A percentile compares a stretch with the other conserved stretches of the same genome.
Evolutionary conservation across 2,113 vertebrate genomes (phyloP).

Genomic region (Lophura nycthemera): DNA sequence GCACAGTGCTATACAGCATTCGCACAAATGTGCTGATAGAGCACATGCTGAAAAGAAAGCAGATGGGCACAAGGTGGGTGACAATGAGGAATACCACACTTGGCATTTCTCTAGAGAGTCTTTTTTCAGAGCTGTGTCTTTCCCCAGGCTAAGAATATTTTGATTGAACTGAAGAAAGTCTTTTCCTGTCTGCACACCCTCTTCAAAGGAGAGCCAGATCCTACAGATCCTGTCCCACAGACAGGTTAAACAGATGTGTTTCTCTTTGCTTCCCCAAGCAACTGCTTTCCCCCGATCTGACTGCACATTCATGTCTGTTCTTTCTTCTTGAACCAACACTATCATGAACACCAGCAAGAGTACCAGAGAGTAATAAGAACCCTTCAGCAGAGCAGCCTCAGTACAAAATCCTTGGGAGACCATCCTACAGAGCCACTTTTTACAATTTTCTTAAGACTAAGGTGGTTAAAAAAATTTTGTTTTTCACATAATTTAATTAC

Average conservation of each 20-base stretch:
- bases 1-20: background rate
- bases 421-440: background rate
- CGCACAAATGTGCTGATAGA: fast-evolving
- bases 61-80: background rate
- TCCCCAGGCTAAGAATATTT: background rate
- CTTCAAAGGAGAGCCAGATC: background rate
- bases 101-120: background rate
- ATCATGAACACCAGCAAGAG: background rate
- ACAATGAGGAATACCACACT: background rate
- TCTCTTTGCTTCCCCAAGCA: background rate
- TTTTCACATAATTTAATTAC: background rate
- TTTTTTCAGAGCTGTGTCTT: background rate
- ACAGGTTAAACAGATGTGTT: background rate
- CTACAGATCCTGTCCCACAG: background rate
- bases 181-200: background rate
- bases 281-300: background rate
- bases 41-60: background rate
- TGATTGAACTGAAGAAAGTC: background rate
- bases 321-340: background rate
- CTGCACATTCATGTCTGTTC: background rate
- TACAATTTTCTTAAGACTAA: background rate
- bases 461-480: background rate
- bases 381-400: background rate
- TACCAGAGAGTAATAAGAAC: background rate
- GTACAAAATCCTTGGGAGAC: background rate